Conservation (phyloP, 1,140 invertebrate genomes). For the Potamilus streckersoni region DNA sequence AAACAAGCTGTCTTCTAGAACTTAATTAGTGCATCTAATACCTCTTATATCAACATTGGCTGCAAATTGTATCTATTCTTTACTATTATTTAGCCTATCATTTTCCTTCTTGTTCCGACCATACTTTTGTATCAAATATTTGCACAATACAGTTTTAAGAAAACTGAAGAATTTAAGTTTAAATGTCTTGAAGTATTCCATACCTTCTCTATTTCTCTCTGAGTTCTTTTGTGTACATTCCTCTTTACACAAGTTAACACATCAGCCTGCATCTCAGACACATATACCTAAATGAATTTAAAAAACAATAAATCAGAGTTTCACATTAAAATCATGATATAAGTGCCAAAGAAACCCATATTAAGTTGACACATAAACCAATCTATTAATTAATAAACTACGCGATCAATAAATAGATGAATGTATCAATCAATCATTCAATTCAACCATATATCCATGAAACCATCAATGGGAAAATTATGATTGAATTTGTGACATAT, state of each 20-base stretch:
- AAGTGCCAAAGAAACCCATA: neutral
- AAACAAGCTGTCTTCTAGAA: too few species aligned
- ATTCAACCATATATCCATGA: too few species aligned
- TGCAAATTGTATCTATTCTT: neutral
- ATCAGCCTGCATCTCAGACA: constrained; percentile 85
- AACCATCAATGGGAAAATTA: too few species aligned
- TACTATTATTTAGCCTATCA: neutral
- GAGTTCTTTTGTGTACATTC: constrained; percentile 85
- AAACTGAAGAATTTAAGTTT: neutral
- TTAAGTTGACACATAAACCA: neutral
- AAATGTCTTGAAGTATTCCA: constrained; percentile 1
- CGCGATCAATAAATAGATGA: neutral
- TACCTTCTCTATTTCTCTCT: constrained; percentile 81
- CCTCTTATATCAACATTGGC: neutral
- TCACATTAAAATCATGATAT: neutral
- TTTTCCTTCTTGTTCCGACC: neutral
- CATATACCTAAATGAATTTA: constrained; percentile 78
- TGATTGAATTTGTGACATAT: too few species aligned
- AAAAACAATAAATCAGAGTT: neutral
- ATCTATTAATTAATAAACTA: neutral
- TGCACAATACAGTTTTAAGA: neutral
- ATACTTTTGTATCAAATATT: neutral
- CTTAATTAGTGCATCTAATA: too few species aligned
- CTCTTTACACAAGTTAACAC: constrained; percentile 83
- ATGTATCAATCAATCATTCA: neutral